phyloP scores from a whole-genome alignment of 2,888 invertebrate genomes.

The Drosophila merina region DNA sequence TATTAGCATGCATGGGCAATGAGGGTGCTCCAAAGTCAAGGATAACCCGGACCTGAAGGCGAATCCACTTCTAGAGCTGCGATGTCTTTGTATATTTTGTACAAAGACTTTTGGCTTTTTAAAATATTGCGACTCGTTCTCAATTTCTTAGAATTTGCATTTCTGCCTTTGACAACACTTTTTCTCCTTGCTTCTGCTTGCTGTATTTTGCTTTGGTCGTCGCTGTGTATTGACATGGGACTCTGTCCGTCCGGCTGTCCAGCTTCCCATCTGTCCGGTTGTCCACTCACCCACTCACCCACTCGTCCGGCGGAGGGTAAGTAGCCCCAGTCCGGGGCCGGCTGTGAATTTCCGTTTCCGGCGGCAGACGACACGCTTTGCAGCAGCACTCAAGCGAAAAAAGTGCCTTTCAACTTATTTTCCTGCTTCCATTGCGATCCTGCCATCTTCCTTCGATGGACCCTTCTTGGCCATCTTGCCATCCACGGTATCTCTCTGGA shows the following conservation, averaged over 20 bases:
- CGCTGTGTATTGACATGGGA: conserved; percentile 67
- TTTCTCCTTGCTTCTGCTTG: conserved; percentile 10
- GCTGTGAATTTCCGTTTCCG: conserved; percentile 78
- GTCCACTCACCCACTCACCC: conserved; percentile 42
- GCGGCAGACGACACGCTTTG: conserved; percentile 65
- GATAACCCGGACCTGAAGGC: conserved; percentile 20
- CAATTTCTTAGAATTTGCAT: conserved; percentile 71
- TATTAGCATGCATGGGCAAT: conserved; percentile 66
- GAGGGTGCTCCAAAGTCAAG: conserved; percentile 46
- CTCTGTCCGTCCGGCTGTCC: conserved; percentile 21
- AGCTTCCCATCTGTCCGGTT: conserved; percentile 28
- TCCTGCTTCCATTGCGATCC: conserved; percentile 52
- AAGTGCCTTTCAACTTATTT: conserved; percentile 76
- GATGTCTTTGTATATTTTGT: conserved; percentile 50
- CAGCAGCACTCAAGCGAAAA: conserved; percentile 71
- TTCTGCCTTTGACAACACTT: conserved; percentile 62
- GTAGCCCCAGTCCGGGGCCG: conserved; percentile 61
- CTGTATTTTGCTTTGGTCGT: conserved; percentile 42
- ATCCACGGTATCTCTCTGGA: conserved; percentile 2
- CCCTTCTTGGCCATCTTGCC: conserved; percentile 18
- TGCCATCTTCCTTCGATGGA: conserved; percentile 46
- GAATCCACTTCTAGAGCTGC: conserved; percentile 7
- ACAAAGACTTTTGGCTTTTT: conserved; percentile 50
- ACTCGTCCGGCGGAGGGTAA: conserved; percentile 53
- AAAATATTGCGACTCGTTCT: conserved; percentile 67